A percentile compares a stretch with the other conserved stretches of the same genome.
Conservation (phyloP, 2,888 invertebrate species). For the Dicranocentrus wangi region DNA sequence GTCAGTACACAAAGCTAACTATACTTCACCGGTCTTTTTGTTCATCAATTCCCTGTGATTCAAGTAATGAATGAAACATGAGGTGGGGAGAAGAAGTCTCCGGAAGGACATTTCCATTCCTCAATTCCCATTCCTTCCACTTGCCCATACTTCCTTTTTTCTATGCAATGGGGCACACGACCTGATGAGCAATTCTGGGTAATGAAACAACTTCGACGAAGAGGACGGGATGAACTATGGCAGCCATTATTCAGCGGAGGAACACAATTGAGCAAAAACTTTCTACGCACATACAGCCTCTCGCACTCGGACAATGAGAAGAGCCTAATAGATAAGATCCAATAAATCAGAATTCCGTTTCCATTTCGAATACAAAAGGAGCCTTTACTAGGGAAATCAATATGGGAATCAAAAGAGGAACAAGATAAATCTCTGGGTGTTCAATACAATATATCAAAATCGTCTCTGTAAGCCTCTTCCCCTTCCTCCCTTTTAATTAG, state of each 20-base stretch:
- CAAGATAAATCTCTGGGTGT: slow-evolving; percentile 32
- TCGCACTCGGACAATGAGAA: slow-evolving; percentile 2
- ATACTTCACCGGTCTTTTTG: background rate
- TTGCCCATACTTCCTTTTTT: slow-evolving; percentile 27
- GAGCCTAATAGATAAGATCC: slow-evolving; percentile 30
- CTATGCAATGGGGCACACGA: slow-evolving; percentile 16
- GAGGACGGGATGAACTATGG: slow-evolving; percentile 17
- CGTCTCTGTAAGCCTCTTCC: slow-evolving; percentile 1
- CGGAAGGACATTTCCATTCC: slow-evolving; percentile 13
- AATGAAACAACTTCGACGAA: no score
- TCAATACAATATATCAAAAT: slow-evolving; percentile 39
- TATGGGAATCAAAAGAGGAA: background rate
- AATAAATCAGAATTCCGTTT: slow-evolving; percentile 53
- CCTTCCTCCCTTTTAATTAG: slow-evolving; percentile 29
- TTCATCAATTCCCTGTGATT: slow-evolving; percentile 18
- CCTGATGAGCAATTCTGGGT: background rate
- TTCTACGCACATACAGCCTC: background rate
- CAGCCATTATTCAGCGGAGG: slow-evolving; percentile 20
- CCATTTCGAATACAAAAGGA: slow-evolving; percentile 33
- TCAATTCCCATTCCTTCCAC: slow-evolving; percentile 46
- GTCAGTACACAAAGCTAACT: no score
- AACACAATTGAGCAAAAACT: background rate
- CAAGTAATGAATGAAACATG: slow-evolving; percentile 52
- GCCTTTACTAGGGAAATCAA: slow-evolving; percentile 24
- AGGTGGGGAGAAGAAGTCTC: slow-evolving; percentile 18